Conservation (phyloP, 2,888 invertebrate genomes). For the Xylophagus ater region DNA sequence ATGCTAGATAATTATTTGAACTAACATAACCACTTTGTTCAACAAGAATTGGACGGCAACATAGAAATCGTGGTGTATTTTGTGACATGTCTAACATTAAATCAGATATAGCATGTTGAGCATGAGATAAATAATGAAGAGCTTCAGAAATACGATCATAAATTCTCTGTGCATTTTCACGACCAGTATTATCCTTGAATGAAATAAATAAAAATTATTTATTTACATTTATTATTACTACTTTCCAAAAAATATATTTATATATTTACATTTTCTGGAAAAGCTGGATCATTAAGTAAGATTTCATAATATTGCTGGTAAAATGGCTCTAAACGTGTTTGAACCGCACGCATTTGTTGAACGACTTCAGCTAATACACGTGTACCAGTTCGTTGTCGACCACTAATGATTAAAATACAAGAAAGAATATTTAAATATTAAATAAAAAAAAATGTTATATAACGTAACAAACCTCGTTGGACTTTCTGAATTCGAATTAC, state of each 20-base stretch:
- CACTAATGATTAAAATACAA: not conserved
- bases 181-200: constrained; percentile 36
- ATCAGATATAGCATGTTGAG: constrained; percentile 81
- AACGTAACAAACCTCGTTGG: constrained; percentile 4
- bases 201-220: constrained; percentile 3
- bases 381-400: constrained; percentile 33
- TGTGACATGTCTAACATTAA: constrained; percentile 61
- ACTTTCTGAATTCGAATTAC: not conserved
- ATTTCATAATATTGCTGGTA: constrained; percentile 51
- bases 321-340: constrained; percentile 51
- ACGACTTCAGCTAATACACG: constrained; percentile 34
- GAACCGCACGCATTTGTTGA: constrained; percentile 32
- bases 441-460: too few species aligned
- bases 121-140: constrained; percentile 77
- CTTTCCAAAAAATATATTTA: constrained; percentile 24
- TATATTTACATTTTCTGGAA: constrained; percentile 34
- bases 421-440: too few species aligned
- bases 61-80: constrained; percentile 55
- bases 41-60: constrained; percentile 59
- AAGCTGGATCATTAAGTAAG: constrained; percentile 48
- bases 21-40: constrained; percentile 48
- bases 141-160: constrained; percentile 67
- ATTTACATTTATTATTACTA: not conserved
- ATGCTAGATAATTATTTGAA: constrained; percentile 29
- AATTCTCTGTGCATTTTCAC: constrained; percentile 49